Conservation (phyloP, 2,797 vertebrate species). For the Ctenosaura bakeri region DNA sequence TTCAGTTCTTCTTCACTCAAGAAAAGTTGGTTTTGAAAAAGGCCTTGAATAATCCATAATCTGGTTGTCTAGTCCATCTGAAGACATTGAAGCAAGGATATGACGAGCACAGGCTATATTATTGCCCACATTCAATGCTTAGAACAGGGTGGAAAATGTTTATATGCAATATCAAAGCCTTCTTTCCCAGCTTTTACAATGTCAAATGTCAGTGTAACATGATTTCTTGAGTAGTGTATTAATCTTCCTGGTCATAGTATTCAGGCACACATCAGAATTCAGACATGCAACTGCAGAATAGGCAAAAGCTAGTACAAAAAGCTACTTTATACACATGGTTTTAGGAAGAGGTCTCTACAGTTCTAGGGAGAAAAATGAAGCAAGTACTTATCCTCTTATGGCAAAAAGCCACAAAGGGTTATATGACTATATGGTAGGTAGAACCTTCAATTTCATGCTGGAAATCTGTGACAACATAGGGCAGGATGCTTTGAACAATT, state of each 20-base stretch:
- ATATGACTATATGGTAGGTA: too few relatives aligned
- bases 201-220: neutral
- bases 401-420: neutral
- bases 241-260: neutral
- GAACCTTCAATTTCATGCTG: neutral
- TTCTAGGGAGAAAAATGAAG: conserved; percentile 1
- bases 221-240: neutral
- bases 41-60: neutral
- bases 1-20: neutral
- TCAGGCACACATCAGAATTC: neutral
- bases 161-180: neutral
- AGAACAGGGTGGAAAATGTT: neutral
- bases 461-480: neutral
- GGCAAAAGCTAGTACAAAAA: neutral
- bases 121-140: neutral
- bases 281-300: too few relatives aligned
- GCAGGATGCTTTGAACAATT: neutral
- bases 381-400: neutral
- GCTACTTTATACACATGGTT: neutral
- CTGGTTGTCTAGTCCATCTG: neutral
- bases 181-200: neutral
- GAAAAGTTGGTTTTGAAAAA: neutral
- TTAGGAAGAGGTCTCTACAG: neutral
- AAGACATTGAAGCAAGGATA: neutral
- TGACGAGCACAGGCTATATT: neutral